Conservation (phyloP, 1,140 invertebrate species). For the Drosophila subobscura region DNA sequence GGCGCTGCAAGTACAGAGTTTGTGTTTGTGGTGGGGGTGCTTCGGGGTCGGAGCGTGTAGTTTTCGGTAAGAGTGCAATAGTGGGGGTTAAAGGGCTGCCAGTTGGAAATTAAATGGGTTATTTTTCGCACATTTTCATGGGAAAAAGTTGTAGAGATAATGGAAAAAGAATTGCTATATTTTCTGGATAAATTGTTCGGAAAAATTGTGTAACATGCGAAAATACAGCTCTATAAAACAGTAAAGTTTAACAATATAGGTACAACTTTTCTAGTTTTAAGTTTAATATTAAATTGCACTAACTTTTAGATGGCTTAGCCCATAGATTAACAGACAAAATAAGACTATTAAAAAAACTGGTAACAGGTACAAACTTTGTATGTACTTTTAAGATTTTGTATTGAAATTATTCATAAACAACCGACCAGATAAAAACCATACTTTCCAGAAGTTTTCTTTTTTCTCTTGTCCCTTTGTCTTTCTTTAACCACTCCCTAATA, state of each 20-base stretch:
- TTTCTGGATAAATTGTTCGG: background rate
- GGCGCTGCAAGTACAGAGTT: slow-evolving; percentile 3
- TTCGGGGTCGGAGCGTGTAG: no score
- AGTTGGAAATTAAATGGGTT: slow-evolving; percentile 2
- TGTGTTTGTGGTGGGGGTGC: no score
- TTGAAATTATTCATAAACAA: no score
- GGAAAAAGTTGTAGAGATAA: slow-evolving; percentile 17
- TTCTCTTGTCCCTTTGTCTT: no score
- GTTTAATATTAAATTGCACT: no score
- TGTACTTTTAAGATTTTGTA: background rate
- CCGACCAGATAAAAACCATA: no score
- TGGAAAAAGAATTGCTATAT: background rate
- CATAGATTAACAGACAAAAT: no score
- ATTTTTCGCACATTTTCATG: slow-evolving; percentile 20
- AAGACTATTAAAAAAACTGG: no score
- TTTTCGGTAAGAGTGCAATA: no score
- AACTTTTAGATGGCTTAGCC: no score
- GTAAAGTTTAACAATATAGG: slow-evolving; percentile 19
- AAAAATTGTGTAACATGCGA: slow-evolving; percentile 2
- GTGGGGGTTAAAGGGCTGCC: slow-evolving; percentile 28
- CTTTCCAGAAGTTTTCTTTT: no score
- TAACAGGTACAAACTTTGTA: background rate
- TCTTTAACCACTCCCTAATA: slow-evolving; percentile 7
- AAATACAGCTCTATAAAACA: background rate
- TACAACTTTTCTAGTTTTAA: slow-evolving; percentile 1